Base-by-base conservation (phyloP, 2,113 vertebrate species). In the Dipodomys spectabilis region DNA sequence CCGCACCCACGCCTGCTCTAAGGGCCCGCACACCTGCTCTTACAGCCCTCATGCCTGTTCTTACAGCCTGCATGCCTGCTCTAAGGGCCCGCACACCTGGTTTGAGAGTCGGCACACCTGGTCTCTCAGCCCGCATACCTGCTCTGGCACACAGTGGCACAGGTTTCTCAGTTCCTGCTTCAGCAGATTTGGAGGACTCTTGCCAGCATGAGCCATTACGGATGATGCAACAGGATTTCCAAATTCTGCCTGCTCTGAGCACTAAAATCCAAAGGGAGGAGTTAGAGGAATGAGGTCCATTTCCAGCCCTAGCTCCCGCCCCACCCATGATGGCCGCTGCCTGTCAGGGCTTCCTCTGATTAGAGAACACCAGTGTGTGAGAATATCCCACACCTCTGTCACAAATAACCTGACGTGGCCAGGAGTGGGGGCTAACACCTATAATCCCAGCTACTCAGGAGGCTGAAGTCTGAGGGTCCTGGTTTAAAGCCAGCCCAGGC, bases 121-220 rank as follows among this genome's bases (percentile, higher is more conserved):
- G 53, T 57, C 13, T 57, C 11, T 15, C 11, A 57, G 53, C 53
- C 53, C 53, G 97, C 97, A 93, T 99, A 99, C 99, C 98, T 99
- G 99, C 95, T 98, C 98, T 92, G 97, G 97, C 95, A 98, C 95
- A 97, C 99, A 99, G 90, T 98, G 98, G 95, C 99, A 99, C 96
- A 97, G 98, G 94, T 98, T 98, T 96, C 71, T 95, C 32, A 98
- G 91, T 88, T 97, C 97, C 80, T 97, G 92, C 75, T 97, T 95
- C 13, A 35, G 95, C 82, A 98, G 97, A 97, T 98, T 97, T 0
- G 95, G 97, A 72, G 98, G 97, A 95, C 98, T 97, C 98, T 98
- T 98, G 68, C 98, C 98, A 88, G 97, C 95, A 85, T 97, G 98
- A 95, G 82, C 88, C 22, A 97, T 97, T 93, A 97, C 95, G 81